phyloP scores from a whole-genome alignment of 2,797 vertebrate genomes.

The Australoheros facetus region DNA sequence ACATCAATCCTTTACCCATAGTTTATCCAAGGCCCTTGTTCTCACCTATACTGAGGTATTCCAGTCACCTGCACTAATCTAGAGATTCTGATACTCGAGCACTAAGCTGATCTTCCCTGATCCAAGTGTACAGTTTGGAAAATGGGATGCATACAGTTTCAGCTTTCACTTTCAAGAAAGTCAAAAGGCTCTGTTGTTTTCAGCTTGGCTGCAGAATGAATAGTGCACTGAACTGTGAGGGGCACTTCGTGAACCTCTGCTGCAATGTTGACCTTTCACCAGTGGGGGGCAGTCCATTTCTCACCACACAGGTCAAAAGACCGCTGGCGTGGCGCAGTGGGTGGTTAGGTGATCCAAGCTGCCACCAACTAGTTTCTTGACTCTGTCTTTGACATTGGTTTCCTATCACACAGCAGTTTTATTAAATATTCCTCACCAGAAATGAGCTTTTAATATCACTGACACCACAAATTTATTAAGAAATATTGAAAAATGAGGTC shows the following conservation, averaged over 20 bases:
- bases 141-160: conserved; percentile 58
- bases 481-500: conserved; percentile 71
- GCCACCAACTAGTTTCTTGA: conserved; percentile 65
- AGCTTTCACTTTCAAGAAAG: conserved; percentile 74
- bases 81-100: conserved; percentile 29
- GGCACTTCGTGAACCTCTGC: conserved; percentile 60
- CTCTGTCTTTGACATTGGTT: conserved; percentile 73
- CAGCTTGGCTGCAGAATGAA: conserved; percentile 65
- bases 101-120: conserved; percentile 30
- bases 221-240: conserved; percentile 73
- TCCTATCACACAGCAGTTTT: conserved; percentile 62
- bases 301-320: conserved; percentile 65
- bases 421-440: conserved; percentile 70
- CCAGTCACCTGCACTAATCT: background rate
- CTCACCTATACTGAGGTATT: conserved; percentile 24
- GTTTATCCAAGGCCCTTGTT: conserved; percentile 41
- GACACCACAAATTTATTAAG: conserved; percentile 74
- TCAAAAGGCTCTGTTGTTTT: conserved; percentile 60
- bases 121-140: conserved; percentile 47
- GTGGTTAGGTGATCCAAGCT: conserved; percentile 64
- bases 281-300: conserved; percentile 75
- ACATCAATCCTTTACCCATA: conserved; percentile 38
- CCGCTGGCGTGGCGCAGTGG: conserved; percentile 60
- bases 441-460: conserved; percentile 77
- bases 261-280: conserved; percentile 80